A percentile compares a stretch with the other conserved stretches of the same genome.
phyloP scores from a whole-genome alignment of 1,140 invertebrate species.

The Drosophila tsacasi region DNA sequence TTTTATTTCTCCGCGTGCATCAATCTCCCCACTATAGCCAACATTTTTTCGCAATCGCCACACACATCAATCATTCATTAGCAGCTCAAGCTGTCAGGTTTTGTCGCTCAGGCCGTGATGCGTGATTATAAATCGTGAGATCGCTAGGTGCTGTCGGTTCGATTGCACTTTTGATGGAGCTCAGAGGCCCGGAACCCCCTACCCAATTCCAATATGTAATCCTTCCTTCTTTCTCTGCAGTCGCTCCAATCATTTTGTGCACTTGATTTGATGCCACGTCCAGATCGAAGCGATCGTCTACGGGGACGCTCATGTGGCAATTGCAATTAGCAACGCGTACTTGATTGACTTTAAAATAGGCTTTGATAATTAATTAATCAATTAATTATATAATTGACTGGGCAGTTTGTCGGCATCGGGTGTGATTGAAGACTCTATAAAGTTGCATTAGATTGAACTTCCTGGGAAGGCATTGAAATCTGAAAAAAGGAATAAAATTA shows the following conservation, averaged over 20 bases:
- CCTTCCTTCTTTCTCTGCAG: constrained; percentile 20
- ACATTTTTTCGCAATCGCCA: constrained; percentile 38
- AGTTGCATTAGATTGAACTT: constrained; percentile 20
- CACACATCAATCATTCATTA: constrained; percentile 83
- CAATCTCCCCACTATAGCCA: neutral
- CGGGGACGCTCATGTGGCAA: constrained; percentile 25
- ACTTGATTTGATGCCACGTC: constrained; percentile 49
- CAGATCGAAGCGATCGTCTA: constrained; percentile 19
- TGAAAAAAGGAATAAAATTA: neutral
- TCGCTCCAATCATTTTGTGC: constrained; percentile 43
- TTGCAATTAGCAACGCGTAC: constrained; percentile 44
- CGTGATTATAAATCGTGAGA: constrained; percentile 65
- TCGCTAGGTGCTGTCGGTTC: constrained; percentile 33
- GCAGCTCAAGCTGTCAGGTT: constrained; percentile 79
- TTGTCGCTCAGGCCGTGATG: constrained; percentile 54
- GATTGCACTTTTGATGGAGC: constrained; percentile 49
- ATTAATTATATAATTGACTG: constrained; percentile 75
- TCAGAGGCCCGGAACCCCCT: constrained; percentile 6
- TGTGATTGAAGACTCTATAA: constrained; percentile 9
- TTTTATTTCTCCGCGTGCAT: constrained; percentile 8
- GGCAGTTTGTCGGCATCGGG: constrained; percentile 48
- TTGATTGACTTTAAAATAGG: constrained; percentile 58
- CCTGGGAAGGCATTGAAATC: neutral
- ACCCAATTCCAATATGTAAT: neutral
- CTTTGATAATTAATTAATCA: constrained; percentile 74